A percentile compares a stretch with the other conserved stretches of the same genome.
Evolutionary conservation across 2,113 vertebrate species (phyloP).

Genomic region (Mesembrinibis cayennensis): DNA sequence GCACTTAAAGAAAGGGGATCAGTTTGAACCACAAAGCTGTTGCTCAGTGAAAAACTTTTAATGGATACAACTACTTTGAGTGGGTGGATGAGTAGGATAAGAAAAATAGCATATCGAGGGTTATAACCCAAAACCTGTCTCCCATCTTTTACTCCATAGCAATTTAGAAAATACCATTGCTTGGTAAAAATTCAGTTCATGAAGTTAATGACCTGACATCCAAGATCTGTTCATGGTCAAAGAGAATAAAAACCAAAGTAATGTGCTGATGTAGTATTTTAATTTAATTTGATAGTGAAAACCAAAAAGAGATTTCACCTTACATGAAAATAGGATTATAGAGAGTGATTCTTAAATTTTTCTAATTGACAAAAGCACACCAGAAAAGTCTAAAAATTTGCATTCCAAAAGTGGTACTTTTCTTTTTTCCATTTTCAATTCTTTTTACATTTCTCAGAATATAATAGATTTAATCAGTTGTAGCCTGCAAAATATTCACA

Average conservation of each 20-base stretch:
- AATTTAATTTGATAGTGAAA: neutral
- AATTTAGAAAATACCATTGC: neutral
- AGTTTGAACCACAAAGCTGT: neutral
- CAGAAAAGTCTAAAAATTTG: neutral
- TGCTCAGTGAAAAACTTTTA: neutral
- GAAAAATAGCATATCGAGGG: neutral
- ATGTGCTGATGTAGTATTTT: neutral
- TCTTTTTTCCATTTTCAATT: fast-evolving
- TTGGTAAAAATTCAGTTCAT: neutral
- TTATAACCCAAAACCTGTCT: neutral
- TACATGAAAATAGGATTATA: neutral
- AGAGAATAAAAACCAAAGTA: neutral
- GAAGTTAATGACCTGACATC: neutral
- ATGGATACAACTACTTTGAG: neutral
- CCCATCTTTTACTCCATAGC: neutral
- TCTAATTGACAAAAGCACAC: neutral
- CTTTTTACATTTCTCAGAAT: neutral
- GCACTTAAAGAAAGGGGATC: neutral
- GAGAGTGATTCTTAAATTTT: neutral
- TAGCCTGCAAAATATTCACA: neutral
- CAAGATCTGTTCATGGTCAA: neutral
- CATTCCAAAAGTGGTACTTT: neutral
- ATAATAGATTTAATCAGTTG: neutral
- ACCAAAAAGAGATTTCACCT: neutral
- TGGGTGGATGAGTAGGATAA: neutral